phyloP scores from a whole-genome alignment of 2,113 vertebrate genomes.

The Geothlypis trichas region DNA sequence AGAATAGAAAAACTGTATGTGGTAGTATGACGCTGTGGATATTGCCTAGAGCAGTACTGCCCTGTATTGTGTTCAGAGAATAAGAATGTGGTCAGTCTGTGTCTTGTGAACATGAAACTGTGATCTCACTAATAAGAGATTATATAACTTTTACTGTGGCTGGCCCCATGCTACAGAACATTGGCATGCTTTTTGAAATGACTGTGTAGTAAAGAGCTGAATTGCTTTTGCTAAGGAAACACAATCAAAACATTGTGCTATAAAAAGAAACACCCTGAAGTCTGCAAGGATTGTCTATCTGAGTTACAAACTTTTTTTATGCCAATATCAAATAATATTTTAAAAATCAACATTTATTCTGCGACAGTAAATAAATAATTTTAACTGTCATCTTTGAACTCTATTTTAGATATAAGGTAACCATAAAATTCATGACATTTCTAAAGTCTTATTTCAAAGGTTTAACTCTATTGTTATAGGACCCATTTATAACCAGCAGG shows the following conservation, averaged over 20 bases:
- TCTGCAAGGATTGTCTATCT: neutral
- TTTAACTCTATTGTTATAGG: neutral
- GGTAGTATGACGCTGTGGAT: neutral
- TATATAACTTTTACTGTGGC: neutral
- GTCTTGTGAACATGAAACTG: neutral
- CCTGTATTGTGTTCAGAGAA: neutral
- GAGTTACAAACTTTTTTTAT: neutral
- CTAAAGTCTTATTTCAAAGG: neutral
- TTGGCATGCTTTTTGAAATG: neutral
- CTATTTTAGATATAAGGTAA: neutral
- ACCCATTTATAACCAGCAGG: neutral
- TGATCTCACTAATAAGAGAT: neutral
- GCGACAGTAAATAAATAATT: neutral
- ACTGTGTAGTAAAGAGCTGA: neutral
- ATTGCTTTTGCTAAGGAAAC: slow-evolving; percentile 50
- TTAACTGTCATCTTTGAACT: neutral
- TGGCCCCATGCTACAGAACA: neutral
- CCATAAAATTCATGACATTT: neutral
- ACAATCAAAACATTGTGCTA: slow-evolving; percentile 23
- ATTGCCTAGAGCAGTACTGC: neutral
- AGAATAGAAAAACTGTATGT: neutral
- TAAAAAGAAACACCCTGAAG: neutral
- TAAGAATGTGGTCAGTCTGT: neutral
- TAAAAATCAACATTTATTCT: neutral
- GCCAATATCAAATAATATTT: neutral